Percentiles rank a stretch among this genome's conserved stretches.
phyloP scores from a whole-genome alignment of 2,888 invertebrate genomes.

The Hydroisotoma schaefferi region DNA sequence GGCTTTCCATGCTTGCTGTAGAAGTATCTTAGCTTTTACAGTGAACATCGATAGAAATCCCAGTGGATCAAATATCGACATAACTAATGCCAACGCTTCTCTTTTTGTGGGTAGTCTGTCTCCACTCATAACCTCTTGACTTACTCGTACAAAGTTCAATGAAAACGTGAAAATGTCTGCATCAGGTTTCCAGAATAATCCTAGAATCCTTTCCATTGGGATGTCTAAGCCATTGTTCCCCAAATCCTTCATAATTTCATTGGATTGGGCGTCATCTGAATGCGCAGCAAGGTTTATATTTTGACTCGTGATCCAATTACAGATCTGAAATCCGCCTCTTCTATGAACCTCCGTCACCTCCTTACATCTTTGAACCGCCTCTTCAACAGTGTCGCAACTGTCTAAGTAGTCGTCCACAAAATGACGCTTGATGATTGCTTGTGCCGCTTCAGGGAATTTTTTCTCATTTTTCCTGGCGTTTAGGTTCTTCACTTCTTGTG shows the following conservation, averaged over 20 bases:
- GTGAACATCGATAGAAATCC: conserved; percentile 47
- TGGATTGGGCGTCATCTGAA: conserved; percentile 3
- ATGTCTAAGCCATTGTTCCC: not conserved
- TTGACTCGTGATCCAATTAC: conserved; percentile 16
- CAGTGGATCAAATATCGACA: conserved; percentile 49
- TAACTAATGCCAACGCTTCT: conserved; percentile 40
- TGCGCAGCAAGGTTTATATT: conserved; percentile 1
- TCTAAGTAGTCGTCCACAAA: conserved; percentile 12
- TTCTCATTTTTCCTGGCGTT: not conserved
- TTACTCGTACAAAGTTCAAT: conserved; percentile 6
- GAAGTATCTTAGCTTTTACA: conserved; percentile 46
- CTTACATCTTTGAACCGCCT: conserved; percentile 12
- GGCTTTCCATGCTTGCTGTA: conserved; percentile 48
- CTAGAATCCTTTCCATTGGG: conserved; percentile 19
- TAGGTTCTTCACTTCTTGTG: not conserved
- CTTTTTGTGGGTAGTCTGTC: conserved; percentile 45
- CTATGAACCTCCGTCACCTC: conserved; percentile 7
- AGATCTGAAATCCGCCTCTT: conserved; percentile 17
- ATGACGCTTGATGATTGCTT: not conserved
- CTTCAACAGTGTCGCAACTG: not conserved
- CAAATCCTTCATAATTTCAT: not conserved
- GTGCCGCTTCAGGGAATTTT: not conserved
- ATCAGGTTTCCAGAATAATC: conserved; percentile 17
- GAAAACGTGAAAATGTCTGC: conserved; percentile 14
- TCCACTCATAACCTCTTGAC: conserved; percentile 6